Evolutionary conservation across 2,888 invertebrate genomes (phyloP), one percentile per base, ranked within the genome.

Genomic region (Aphodius granarius): DNA sequence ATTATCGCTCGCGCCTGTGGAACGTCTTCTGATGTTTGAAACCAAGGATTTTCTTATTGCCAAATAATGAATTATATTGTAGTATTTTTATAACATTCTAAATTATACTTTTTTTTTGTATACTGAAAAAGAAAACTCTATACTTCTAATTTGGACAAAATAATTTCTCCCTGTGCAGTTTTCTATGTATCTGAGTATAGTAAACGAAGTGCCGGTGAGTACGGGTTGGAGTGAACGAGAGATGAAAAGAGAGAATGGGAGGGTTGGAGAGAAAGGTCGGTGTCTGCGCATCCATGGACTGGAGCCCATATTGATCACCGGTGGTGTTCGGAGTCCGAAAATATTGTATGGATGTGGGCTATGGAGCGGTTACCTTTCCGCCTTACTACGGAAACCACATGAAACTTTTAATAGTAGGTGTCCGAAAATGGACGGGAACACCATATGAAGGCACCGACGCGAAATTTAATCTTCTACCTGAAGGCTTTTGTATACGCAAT

Each of bases 291-390:
- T 71, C 71, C 20, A 66, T 71, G 63, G 63, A 21, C 21, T 22
- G 20, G 71, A 73, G 21, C 73, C 73, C 63, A 73, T 76, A 76
- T 76, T 76, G 76, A 76, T 76, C 76, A 76, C 68, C 21, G 22
- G 68, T 19, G 68, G 21, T 68, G 20, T 66, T 66, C 68, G 20
- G 68, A 21, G 68, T 68, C 68, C 68, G 68, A 68, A 68, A 68
- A 68, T 68, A 68, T 43, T 68, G 68, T 68, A 68, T 5, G 22
- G 68, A 68, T 20, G 20, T 68, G 21, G 22, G 20, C 68, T 22
- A 68, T 20, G 22, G 17, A 65, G 65, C 65, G 19, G 65, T 65
- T 65, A 65, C 68, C 68, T 68, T 68, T 22, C 68, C n/a, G 21
- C 22, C 68, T 68, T 68, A 68, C 22, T n/a, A 22, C n/a, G 21